A percentile compares a stretch with the other conserved stretches of the same genome.
Conservation (phyloP, 2,113 vertebrate species). For the Notiomystis cincta region DNA sequence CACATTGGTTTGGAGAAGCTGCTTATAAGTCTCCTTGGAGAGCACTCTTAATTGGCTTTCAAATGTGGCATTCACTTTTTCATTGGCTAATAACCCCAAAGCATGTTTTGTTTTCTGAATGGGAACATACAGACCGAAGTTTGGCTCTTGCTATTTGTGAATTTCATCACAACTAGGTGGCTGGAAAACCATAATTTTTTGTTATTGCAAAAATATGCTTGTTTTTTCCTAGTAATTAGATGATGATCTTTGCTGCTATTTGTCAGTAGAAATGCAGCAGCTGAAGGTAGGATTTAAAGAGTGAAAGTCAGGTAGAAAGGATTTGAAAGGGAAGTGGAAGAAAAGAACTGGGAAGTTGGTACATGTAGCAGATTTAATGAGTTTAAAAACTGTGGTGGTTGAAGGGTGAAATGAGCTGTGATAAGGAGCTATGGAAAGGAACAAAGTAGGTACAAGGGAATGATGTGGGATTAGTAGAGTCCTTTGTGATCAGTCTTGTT, state of each 20-base stretch:
- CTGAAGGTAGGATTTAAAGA: neutral
- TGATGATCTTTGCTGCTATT: neutral
- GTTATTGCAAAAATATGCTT: neutral
- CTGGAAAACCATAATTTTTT: neutral
- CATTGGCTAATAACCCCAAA: neutral
- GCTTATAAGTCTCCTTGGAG: neutral
- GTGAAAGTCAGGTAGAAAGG: neutral
- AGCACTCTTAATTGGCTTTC: too few relatives aligned
- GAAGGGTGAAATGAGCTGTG: neutral
- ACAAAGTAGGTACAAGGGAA: neutral
- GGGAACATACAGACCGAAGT: neutral
- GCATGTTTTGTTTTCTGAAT: neutral
- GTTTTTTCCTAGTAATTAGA: neutral
- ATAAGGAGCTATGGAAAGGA: neutral
- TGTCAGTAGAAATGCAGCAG: neutral
- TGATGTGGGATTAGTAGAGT: neutral
- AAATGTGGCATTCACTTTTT: too few relatives aligned
- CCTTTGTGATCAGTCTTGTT: neutral
- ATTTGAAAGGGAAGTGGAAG: neutral
- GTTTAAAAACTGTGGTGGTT: too few relatives aligned
- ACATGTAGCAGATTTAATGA: neutral
- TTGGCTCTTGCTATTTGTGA: neutral
- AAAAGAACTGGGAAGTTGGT: neutral
- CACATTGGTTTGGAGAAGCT: neutral
- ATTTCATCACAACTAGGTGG: neutral